These are phyloP conservation scores for Leptopilina syphax DNA, from an alignment of 2,888 invertebrate species.

Conservation along the genomic window DNA sequence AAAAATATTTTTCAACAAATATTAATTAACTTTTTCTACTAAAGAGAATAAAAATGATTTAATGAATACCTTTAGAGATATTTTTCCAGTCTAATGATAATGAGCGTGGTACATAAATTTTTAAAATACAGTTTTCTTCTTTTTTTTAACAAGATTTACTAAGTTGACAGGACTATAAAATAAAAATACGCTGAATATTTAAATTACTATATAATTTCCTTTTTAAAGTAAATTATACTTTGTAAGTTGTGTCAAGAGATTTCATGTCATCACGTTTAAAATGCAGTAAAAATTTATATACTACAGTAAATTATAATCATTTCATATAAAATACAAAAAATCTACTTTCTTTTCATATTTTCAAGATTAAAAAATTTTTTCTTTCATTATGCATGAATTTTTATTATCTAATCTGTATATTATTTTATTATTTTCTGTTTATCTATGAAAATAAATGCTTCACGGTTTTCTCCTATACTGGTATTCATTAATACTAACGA, in stretches of 20 bases:
- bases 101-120: not conserved
- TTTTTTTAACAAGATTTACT: not conserved
- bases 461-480: no score
- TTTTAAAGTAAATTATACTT: slow-evolving; percentile 4
- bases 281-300: not conserved
- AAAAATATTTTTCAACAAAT: not conserved
- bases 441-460: no score
- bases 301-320: not conserved
- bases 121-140: not conserved
- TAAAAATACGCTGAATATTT: slow-evolving; percentile 4
- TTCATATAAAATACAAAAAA: not conserved
- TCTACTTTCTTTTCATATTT: not conserved
- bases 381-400: not conserved
- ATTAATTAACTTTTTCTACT: not conserved
- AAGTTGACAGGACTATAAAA: slow-evolving; percentile 23
- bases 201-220: slow-evolving; percentile 20
- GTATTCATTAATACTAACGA: no score
- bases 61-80: no score
- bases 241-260: slow-evolving; percentile 1
- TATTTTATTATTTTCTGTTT: not conserved
- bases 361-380: not conserved
- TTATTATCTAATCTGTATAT: no score
- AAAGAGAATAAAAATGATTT: not conserved
- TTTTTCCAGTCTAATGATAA: not conserved
- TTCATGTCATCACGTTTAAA: slow-evolving; percentile 22